phyloP scores from a whole-genome alignment of 2,113 vertebrate species.

The Polypterus bichir region DNA sequence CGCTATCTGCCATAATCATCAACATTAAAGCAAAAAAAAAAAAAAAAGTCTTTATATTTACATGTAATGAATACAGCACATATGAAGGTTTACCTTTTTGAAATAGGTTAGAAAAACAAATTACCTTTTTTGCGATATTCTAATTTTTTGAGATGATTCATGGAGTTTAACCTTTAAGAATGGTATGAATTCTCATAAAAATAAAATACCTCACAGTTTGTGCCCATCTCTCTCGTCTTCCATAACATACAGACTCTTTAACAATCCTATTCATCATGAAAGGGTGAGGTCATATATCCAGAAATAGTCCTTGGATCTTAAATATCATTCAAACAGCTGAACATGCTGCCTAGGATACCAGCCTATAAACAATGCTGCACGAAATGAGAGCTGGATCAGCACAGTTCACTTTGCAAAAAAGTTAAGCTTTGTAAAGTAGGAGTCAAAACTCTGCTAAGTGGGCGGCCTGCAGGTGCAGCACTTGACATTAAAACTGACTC shows the following conservation, averaged over 20 bases:
- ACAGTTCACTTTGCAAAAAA: constrained; percentile 1
- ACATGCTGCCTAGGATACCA: constrained; percentile 27
- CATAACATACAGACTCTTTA: constrained; percentile 37
- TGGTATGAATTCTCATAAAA: too few relatives aligned
- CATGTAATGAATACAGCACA: too few relatives aligned
- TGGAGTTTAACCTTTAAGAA: too few relatives aligned
- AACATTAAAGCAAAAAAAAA: too few relatives aligned
- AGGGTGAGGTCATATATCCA: constrained; percentile 37
- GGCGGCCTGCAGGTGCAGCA: constrained; percentile 19
- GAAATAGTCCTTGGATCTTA: constrained; percentile 16
- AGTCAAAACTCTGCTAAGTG: constrained; percentile 12
- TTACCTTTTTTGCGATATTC: too few relatives aligned
- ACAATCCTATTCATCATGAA: constrained; percentile 39
- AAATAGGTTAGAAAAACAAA: too few relatives aligned
- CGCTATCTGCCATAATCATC: too few relatives aligned
- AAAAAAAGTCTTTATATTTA: too few relatives aligned
- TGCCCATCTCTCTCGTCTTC: constrained; percentile 18
- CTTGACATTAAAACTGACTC: constrained; percentile 21
- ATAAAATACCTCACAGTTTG: too few relatives aligned
- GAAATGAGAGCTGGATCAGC: constrained; percentile 1
- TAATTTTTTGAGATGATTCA: too few relatives aligned
- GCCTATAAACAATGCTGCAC: constrained; percentile 16
- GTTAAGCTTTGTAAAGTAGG: constrained; percentile 7
- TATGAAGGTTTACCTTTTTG: too few relatives aligned
- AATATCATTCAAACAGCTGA: constrained; percentile 31